Percentiles rank a stretch among this genome's conserved stretches.
phyloP scores from a whole-genome alignment of 2,888 invertebrate genomes.

The Ferrisia virgata region DNA sequence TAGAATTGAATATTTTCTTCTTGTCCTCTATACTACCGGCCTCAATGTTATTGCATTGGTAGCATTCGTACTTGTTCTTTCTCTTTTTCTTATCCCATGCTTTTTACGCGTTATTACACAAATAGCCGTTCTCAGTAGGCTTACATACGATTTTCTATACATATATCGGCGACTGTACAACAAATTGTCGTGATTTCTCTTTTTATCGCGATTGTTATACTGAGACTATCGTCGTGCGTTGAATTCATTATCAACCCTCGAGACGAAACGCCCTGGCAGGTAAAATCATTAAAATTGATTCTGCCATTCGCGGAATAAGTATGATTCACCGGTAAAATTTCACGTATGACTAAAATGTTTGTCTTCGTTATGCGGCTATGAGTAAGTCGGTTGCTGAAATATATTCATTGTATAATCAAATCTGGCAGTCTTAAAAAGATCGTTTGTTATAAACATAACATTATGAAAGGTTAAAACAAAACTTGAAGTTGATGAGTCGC shows the following conservation, averaged over 20 bases:
- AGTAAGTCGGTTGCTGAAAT: no score
- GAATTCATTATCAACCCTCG: slow-evolving; percentile 9
- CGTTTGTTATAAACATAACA: no score
- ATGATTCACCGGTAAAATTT: background rate
- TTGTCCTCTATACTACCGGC: slow-evolving; percentile 37
- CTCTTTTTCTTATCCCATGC: slow-evolving; percentile 34
- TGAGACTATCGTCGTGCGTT: background rate
- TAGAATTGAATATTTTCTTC: slow-evolving; percentile 36
- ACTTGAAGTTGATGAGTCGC: no score
- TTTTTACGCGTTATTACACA: slow-evolving; percentile 37
- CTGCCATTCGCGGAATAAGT: background rate
- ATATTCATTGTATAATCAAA: no score
- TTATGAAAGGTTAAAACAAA: no score
- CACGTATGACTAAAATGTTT: background rate
- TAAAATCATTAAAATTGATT: background rate
- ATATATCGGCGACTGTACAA: background rate
- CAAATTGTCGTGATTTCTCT: background rate
- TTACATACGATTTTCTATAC: background rate
- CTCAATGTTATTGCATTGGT: slow-evolving; percentile 40
- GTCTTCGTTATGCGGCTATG: no score
- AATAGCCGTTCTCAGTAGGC: slow-evolving; percentile 7
- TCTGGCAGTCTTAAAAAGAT: no score
- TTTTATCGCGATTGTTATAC: background rate
- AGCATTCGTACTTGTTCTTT: slow-evolving; percentile 31
- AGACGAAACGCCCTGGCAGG: background rate